Evolutionary conservation across 2,888 invertebrate genomes (phyloP), one percentile per base, ranked within the genome.

Genomic region (Neoaliturus tenellus): DNA sequence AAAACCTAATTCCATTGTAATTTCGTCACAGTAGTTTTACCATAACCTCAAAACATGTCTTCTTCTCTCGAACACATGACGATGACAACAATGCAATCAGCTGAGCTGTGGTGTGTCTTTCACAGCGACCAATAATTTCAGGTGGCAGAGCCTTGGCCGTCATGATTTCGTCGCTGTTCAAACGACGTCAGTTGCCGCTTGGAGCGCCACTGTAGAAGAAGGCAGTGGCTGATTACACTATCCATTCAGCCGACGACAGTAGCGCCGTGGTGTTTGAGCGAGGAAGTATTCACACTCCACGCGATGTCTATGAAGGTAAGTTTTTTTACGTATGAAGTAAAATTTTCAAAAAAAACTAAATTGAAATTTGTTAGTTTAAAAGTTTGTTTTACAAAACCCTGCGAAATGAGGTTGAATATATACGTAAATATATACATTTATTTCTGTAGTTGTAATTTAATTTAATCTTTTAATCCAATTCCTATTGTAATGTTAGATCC

Each of bases 301-400:
- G 14, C n/a, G 1, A 62, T 62, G 62, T 62, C 62, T 62, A 62
- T 62, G 62, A 62, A 62, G 62, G 62, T 62, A 62, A 2, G 23
- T 55, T 8, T 48, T 8, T 48, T 12, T 48, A 48, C 48, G n/a
- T 48, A 48, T 48, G 3, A 8, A 12, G 4, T 48, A 48, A 41
- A n/a, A n/a, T n/a, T n/a, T n/a, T n/a, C n/a, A n/a, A n/a, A n/a
- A n/a, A n/a, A n/a, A n/a, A n/a, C n/a, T n/a, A n/a, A n/a, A n/a
- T n/a, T n/a, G n/a, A n/a, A n/a, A n/a, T n/a, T n/a, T n/a, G n/a
- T n/a, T n/a, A n/a, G n/a, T n/a, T n/a, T n/a, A n/a, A n/a, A n/a
- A n/a, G n/a, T n/a, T n/a, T n/a, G n/a, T n/a, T n/a, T n/a, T n/a
- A n/a, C n/a, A n/a, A n/a, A n/a, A n/a, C n/a, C n/a, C n/a, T n/a